A percentile compares a stretch with the other conserved stretches of the same genome.
Evolutionary conservation across 2,113 vertebrate species (phyloP).

Genomic region (Lasiurus borealis): DNA sequence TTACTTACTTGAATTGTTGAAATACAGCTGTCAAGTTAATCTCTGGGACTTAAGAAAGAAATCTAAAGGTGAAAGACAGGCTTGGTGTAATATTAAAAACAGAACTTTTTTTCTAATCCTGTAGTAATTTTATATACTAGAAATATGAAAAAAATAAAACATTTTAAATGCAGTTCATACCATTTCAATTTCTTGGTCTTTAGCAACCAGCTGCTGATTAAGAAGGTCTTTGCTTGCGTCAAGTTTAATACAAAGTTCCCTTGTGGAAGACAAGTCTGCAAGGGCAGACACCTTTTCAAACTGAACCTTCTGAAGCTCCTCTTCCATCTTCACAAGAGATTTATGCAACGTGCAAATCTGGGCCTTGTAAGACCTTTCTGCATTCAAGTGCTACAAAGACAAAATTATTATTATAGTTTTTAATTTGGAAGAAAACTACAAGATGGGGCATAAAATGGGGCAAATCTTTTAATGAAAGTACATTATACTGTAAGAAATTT

Average conservation of each 20-base stretch:
- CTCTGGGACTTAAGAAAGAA: conserved; percentile 48
- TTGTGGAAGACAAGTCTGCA: conserved; percentile 86
- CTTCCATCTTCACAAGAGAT: conserved; percentile 85
- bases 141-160: background rate
- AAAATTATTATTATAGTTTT: conserved; percentile 49
- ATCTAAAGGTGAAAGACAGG: conserved; percentile 48
- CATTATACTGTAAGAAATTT: background rate
- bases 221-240: conserved; percentile 88
- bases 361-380: conserved; percentile 86
- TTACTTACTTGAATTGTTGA: conserved; percentile 21
- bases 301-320: conserved; percentile 85
- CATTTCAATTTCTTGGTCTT: conserved; percentile 85
- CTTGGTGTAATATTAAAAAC: conserved; percentile 6
- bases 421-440: background rate
- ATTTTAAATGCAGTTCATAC: conserved; percentile 73
- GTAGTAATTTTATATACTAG: conserved; percentile 21
- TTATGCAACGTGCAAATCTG: conserved; percentile 85
- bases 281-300: conserved; percentile 83
- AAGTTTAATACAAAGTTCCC: conserved; percentile 89
- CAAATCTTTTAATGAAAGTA: background rate
- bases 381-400: conserved; percentile 81
- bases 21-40: conserved; percentile 39
- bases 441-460: background rate
- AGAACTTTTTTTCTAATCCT: conserved; percentile 57
- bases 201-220: conserved; percentile 83